Conservation (phyloP, 2,797 vertebrate species). For the Pipistrellus nathusii region DNA sequence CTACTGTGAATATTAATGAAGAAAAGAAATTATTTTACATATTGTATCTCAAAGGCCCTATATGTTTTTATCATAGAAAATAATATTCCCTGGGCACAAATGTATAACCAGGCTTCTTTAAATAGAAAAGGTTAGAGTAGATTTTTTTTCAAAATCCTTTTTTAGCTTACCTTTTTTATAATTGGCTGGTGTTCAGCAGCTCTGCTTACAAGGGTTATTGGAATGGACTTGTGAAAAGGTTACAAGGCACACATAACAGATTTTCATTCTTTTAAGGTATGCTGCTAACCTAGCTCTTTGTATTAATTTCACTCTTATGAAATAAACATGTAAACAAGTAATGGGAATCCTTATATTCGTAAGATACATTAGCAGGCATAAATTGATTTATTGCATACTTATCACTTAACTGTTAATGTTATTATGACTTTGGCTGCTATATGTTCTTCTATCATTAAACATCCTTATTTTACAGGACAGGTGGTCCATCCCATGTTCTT, state of each 20-base stretch:
- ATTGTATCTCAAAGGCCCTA: not conserved
- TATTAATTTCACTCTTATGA: conserved; percentile 38
- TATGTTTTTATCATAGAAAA: conserved; percentile 18
- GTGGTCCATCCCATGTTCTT: rapidly evolving
- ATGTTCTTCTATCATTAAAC: not conserved
- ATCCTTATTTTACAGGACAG: not conserved
- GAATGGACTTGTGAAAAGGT: not conserved
- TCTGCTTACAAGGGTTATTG: conserved; percentile 41
- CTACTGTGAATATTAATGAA: conserved; percentile 1
- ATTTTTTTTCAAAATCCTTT: conserved; percentile 40
- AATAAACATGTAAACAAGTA: conserved; percentile 24
- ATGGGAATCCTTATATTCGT: not conserved
- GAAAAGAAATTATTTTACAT: conserved; percentile 17
- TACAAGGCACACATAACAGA: not conserved
- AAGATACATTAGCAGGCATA: not conserved
- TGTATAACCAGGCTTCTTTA: conserved; percentile 36
- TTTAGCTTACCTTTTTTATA: conserved; percentile 38
- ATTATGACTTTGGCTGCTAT: not conserved
- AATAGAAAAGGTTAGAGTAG: conserved; percentile 7
- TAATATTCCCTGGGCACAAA: not conserved
- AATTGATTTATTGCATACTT: not conserved
- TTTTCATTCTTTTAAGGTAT: not conserved
- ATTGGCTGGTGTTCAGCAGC: conserved; percentile 38
- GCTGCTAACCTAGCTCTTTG: not conserved
- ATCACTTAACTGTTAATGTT: not conserved